Percentiles rank a stretch among this genome's conserved stretches.
Conservation (phyloP, 2,888 invertebrate species). For the Elysia crispata region DNA sequence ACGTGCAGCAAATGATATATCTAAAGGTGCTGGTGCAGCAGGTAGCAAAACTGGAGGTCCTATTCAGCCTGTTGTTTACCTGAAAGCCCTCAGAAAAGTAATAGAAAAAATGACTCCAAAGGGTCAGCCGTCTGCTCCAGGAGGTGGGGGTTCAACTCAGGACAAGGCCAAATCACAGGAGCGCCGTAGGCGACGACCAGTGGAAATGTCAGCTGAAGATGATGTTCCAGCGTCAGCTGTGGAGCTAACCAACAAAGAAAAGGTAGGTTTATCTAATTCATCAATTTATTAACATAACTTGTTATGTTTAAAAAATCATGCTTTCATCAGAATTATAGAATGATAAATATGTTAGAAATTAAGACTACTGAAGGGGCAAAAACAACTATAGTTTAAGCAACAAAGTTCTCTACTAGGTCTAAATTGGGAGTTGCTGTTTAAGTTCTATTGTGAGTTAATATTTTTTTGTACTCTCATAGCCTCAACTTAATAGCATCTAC, state of each 20-base stretch:
- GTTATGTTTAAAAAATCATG: too few relatives aligned
- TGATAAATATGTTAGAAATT: too few relatives aligned
- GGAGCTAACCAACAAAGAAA: constrained; percentile 73
- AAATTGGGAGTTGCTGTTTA: too few relatives aligned
- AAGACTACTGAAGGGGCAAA: too few relatives aligned
- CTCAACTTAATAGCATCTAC: too few relatives aligned
- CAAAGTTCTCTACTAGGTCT: too few relatives aligned
- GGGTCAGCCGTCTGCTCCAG: constrained; percentile 28
- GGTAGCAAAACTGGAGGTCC: constrained; percentile 20
- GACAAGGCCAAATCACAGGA: constrained; percentile 35
- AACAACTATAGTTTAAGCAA: too few relatives aligned
- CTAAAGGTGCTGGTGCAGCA: background rate
- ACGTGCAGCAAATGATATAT: constrained; percentile 3
- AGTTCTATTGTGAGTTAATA: too few relatives aligned
- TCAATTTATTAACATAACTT: too few relatives aligned
- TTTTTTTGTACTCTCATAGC: too few relatives aligned
- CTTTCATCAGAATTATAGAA: too few relatives aligned
- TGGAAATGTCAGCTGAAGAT: constrained; percentile 53
- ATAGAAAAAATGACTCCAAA: constrained; percentile 59
- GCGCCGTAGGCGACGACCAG: constrained; percentile 11
- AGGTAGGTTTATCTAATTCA: too few relatives aligned
- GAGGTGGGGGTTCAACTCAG: constrained; percentile 15
- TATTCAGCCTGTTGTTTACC: constrained; percentile 52
- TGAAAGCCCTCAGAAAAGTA: constrained; percentile 60
- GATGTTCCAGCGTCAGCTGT: constrained; percentile 73